Conservation (phyloP, 1,140 invertebrate genomes). For the Bradysia coprophila region DNA sequence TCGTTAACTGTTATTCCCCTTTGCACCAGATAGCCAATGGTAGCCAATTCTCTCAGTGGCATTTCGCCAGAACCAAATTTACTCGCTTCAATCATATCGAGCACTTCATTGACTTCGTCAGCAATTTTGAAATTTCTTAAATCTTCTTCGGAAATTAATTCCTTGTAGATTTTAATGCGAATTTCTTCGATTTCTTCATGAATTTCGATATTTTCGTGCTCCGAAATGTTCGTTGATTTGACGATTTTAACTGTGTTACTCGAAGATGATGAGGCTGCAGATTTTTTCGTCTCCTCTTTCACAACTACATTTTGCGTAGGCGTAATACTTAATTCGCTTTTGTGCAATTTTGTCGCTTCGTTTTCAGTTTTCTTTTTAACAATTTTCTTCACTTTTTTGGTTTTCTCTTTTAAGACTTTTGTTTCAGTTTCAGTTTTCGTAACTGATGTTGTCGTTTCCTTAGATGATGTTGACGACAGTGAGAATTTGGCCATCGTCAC, state of each 20-base stretch:
- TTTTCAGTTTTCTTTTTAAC: conserved; percentile 3
- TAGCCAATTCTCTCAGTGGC: conserved; percentile 58
- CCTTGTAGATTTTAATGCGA: conserved; percentile 18
- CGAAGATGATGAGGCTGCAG: conserved; percentile 7
- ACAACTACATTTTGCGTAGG: conserved; percentile 11
- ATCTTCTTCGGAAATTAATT: conserved; percentile 16
- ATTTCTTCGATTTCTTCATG: conserved; percentile 16
- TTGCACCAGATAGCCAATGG: conserved; percentile 53
- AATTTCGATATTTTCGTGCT: conserved; percentile 11
- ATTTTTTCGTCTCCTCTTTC: conserved; percentile 15
- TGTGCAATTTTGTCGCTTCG: background rate
- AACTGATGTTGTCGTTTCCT: conserved; percentile 8
- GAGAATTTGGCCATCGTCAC: conserved; percentile 54
- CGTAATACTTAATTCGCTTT: conserved; percentile 6
- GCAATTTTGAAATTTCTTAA: conserved; percentile 14
- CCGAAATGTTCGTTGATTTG: conserved; percentile 6
- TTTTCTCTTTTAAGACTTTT: conserved; percentile 17
- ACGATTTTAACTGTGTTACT: conserved; percentile 3
- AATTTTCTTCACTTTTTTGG: conserved; percentile 12
- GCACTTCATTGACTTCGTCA: conserved; percentile 50
- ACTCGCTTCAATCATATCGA: conserved; percentile 49
- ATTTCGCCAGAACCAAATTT: conserved; percentile 63
- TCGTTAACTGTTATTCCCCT: conserved; percentile 56
- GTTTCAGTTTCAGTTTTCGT: conserved; percentile 23
- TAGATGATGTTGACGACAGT: conserved; percentile 3